Conservation (phyloP, 2,113 vertebrate species). For the Machaerirhynchus nigripectus region DNA sequence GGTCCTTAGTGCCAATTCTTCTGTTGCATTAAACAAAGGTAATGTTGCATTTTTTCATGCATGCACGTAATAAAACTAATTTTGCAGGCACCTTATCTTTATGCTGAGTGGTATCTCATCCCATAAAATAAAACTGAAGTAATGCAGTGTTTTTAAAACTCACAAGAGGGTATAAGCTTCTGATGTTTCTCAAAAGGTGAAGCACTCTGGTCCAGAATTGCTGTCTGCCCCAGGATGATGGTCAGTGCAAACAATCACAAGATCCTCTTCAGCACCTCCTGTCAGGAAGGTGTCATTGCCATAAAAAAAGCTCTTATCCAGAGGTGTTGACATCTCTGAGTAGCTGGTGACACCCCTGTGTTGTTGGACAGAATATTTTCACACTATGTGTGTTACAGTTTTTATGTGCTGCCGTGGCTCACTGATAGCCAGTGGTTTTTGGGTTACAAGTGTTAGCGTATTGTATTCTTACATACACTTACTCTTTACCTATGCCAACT, state of each 20-base stretch:
- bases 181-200: neutral
- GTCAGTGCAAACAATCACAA: neutral
- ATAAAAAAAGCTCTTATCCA: neutral
- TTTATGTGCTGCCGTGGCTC: neutral
- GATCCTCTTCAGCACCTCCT: neutral
- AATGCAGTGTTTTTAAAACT: neutral
- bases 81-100: neutral
- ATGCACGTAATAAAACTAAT: accelerated
- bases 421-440: neutral
- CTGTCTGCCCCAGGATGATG: neutral
- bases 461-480: neutral
- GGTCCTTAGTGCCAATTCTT: neutral
- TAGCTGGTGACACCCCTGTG: neutral
- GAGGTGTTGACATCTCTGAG: neutral
- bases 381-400: neutral
- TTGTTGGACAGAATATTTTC: neutral
- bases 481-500: neutral
- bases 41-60: neutral
- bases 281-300: neutral
- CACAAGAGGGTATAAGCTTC: neutral
- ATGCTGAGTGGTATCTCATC: neutral
- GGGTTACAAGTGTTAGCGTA: neutral
- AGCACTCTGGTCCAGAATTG: neutral
- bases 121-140: neutral
- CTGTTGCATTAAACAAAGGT: neutral